Percentiles rank a stretch among this genome's conserved stretches.
Conservation (phyloP, 2,888 invertebrate genomes). For the Ichneumoninae sp. region DNA sequence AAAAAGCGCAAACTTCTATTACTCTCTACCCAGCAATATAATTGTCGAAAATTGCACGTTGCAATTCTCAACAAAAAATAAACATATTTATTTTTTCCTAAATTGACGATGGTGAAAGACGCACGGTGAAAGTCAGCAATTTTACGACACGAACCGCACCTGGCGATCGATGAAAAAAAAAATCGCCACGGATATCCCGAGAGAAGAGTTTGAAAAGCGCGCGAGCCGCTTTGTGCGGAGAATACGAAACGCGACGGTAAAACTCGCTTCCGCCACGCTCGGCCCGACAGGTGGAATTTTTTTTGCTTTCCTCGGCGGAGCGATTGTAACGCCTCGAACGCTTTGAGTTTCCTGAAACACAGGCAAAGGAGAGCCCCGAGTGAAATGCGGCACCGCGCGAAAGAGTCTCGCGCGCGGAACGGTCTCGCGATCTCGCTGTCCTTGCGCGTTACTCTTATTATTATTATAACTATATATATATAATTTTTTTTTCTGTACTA, state of each 20-base stretch:
- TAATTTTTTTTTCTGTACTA: constrained; percentile 11
- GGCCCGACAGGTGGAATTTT: constrained; percentile 38
- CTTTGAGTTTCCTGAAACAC: constrained; percentile 56
- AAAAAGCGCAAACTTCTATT: no score
- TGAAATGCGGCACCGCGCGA: constrained; percentile 39
- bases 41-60: no score
- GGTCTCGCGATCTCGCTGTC: constrained; percentile 57
- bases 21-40: no score
- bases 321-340: constrained; percentile 44
- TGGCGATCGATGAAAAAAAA: neutral
- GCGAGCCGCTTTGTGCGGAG: neutral
- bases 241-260: constrained; percentile 15
- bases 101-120: neutral
- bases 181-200: neutral
- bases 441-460: constrained; percentile 49
- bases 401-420: constrained; percentile 20
- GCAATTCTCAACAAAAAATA: neutral
- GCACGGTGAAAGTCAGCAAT: neutral
- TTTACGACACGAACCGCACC: neutral
- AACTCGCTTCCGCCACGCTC: constrained; percentile 42
- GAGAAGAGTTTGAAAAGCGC: neutral
- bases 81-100: neutral
- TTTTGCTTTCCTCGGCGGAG: constrained; percentile 12
- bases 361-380: constrained; percentile 20
- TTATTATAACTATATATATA: constrained; percentile 19